Conservation (phyloP, 2,797 vertebrate genomes). For the Eutrigla gurnardus region DNA sequence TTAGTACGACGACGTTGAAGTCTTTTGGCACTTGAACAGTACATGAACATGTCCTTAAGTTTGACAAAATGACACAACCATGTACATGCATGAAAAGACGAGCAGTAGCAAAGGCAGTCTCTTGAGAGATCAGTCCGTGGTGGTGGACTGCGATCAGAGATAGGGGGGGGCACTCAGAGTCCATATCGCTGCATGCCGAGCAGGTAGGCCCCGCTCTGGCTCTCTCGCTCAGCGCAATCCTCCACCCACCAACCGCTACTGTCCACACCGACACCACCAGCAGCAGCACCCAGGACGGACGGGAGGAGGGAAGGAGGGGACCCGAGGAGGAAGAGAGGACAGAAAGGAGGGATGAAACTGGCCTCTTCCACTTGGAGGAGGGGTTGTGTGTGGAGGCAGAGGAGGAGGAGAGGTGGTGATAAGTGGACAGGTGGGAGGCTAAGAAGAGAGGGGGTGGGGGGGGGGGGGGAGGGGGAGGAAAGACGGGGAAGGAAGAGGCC, state of each 20-base stretch:
- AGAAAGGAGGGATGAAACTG: slow-evolving; percentile 86
- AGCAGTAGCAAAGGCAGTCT: slow-evolving; percentile 86
- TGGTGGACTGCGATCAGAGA: slow-evolving; percentile 76
- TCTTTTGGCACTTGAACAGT: slow-evolving; percentile 87
- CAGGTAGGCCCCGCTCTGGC: slow-evolving; percentile 83
- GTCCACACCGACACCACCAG: slow-evolving; percentile 82
- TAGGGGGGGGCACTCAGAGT: slow-evolving; percentile 79
- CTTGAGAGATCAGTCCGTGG: slow-evolving; percentile 76
- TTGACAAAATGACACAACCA: slow-evolving; percentile 85
- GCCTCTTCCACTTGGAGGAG: slow-evolving; percentile 85
- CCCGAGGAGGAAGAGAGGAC: slow-evolving; percentile 86
- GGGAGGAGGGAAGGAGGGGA: slow-evolving; percentile 79
- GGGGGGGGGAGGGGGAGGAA: slow-evolving; percentile 65
- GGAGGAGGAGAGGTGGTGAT: slow-evolving; percentile 66
- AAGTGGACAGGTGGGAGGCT: slow-evolving; percentile 76
- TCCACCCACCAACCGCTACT: slow-evolving; percentile 88
- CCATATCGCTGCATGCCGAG: slow-evolving; percentile 84
- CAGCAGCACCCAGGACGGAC: slow-evolving; percentile 79
- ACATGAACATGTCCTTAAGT: slow-evolving; percentile 86
- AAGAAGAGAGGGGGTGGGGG: slow-evolving; percentile 66
- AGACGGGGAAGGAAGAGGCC: slow-evolving; percentile 76
- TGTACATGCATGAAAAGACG: slow-evolving; percentile 87
- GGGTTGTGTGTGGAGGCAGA: slow-evolving; percentile 83
- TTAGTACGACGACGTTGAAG: slow-evolving; percentile 76
- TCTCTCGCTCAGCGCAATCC: slow-evolving; percentile 84